Evolutionary conservation across 2,113 vertebrate species (phyloP), one percentile per base, ranked within the genome.

Genomic region (Scolopax mira): DNA sequence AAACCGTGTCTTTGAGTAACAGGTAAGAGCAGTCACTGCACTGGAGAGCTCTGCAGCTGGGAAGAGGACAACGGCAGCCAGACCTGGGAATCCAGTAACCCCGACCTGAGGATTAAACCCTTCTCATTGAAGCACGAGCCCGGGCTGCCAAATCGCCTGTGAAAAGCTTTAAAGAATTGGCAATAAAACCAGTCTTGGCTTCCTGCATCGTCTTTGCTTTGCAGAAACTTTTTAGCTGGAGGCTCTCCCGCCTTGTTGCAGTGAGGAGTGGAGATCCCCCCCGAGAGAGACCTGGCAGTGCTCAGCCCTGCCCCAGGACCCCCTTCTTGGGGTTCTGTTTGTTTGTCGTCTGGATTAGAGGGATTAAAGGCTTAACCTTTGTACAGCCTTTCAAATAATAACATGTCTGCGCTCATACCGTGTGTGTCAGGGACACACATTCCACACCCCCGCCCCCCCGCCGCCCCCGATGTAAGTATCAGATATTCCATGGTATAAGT

Each of bases 321-420:
- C 51, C 5, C 9, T 86, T 89, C 83, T 67, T 92, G 78, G 93
- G 89, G 80, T 87, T 96, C 96, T 95, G 89, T 93, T 97, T 94
- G 87, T 97, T 97, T 95, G 84, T 86, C 10, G 1, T 88, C 71
- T 82, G 92, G 93, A 97, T 96, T 96, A 95, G 84, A 82, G 55
- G 93, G 91, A 97, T 97, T 97, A 96, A 95, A 88, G 92, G 62
- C 28, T 97, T 97, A 96, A 96, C 93, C 95, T 95, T 96, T 97
- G 95, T 93, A 94, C 90, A 88, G 88, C 74, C 58, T 92, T 96
- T 96, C 64, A 86, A 78, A 95, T 91, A 94, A 89, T 73, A 95
- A 77, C 85, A 41, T 90, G 64, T 95, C 83, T 93, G 52, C 84
- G 24, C 13, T 85, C 3, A 0, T 94, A 77, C 84, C 80, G 46